A percentile compares a stretch with the other conserved stretches of the same genome.
Conservation (phyloP, 2,113 vertebrate species). For the Camelus bactrianus region DNA sequence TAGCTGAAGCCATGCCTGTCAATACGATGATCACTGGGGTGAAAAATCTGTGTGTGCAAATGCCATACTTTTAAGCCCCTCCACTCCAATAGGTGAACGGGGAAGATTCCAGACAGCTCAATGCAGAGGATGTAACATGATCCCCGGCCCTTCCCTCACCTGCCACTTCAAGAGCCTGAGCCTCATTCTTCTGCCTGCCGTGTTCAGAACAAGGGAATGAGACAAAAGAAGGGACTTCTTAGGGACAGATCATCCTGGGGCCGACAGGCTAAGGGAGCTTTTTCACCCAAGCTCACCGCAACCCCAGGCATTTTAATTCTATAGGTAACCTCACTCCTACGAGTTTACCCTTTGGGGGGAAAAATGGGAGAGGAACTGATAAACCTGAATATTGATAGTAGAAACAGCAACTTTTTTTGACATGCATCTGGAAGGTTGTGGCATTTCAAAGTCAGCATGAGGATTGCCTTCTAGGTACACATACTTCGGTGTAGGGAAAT, state of each 20-base stretch:
- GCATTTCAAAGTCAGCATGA: background rate
- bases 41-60: slow-evolving; percentile 79
- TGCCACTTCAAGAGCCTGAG: slow-evolving; percentile 29
- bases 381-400: background rate
- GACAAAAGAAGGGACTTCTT: background rate
- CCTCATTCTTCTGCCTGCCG: background rate
- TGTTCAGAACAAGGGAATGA: slow-evolving; percentile 12
- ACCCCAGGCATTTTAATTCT: background rate
- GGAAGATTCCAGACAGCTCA: slow-evolving; percentile 63
- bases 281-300: slow-evolving; percentile 20
- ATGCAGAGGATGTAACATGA: background rate
- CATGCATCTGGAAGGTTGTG: background rate
- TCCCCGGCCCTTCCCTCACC: background rate
- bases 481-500: background rate
- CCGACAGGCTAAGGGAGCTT: background rate
- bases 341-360: background rate
- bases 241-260: background rate
- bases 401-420: background rate
- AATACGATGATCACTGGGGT: slow-evolving; percentile 84
- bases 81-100: slow-evolving; percentile 49
- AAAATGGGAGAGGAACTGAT: background rate
- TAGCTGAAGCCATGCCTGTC: slow-evolving; percentile 83
- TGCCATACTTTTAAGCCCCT: slow-evolving; percentile 84
- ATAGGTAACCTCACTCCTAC: background rate
- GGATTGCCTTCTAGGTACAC: background rate